A percentile compares a stretch with the other conserved stretches of the same genome.
phyloP scores from a whole-genome alignment of 2,888 invertebrate genomes.

The Ypsolopha sequella region DNA sequence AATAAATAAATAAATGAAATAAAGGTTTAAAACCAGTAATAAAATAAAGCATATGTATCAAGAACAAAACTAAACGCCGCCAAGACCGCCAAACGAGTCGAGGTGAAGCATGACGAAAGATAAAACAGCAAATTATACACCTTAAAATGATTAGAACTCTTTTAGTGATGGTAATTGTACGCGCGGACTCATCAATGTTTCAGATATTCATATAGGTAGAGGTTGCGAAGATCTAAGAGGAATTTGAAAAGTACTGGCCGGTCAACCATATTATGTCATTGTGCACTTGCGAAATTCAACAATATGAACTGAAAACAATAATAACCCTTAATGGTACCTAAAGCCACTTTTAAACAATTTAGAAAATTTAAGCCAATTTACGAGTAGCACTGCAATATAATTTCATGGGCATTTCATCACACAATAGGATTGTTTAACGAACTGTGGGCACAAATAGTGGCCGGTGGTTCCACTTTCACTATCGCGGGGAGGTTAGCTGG shows the following conservation, averaged over 20 bases:
- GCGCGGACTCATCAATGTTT: no score
- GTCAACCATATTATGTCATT: not conserved
- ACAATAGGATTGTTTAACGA: slow-evolving; percentile 10
- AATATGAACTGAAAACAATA: slow-evolving; percentile 12
- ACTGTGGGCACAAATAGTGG: slow-evolving; percentile 23
- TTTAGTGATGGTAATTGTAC: no score
- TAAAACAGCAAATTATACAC: slow-evolving; percentile 26
- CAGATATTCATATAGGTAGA: no score
- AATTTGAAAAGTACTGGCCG: not conserved
- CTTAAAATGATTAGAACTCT: no score
- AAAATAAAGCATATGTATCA: slow-evolving; percentile 17
- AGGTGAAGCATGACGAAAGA: slow-evolving; percentile 40
- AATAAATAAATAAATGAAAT: no score
- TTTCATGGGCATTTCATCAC: slow-evolving; percentile 4
- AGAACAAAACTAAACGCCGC: slow-evolving; percentile 29
- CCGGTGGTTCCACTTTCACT: slow-evolving; percentile 42
- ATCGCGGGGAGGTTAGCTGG: slow-evolving; percentile 19
- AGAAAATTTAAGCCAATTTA: not conserved
- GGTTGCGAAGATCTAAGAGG: no score
- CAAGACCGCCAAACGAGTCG: slow-evolving; percentile 15
- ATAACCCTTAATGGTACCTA: not conserved
- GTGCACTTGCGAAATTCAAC: slow-evolving; percentile 21
- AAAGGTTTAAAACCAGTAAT: not conserved
- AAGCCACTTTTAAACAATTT: not conserved
- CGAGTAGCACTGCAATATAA: not conserved